phyloP scores from a whole-genome alignment of 2,888 invertebrate genomes.

The Eupithecia pulchellata region DNA sequence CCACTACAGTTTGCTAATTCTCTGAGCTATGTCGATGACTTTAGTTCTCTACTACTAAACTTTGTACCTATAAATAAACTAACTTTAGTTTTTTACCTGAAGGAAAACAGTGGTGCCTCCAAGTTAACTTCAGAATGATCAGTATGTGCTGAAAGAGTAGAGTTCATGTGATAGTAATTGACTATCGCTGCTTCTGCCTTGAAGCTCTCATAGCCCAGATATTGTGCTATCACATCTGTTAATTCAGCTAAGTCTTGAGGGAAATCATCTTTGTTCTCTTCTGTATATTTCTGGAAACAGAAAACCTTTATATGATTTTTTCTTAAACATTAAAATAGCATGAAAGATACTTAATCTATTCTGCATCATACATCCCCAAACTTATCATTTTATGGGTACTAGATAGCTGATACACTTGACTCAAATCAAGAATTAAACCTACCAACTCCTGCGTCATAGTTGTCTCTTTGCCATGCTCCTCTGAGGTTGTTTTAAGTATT shows the following conservation, averaged over 20 bases:
- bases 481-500: no score
- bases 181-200: constrained; percentile 97
- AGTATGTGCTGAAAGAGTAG: constrained; percentile 96
- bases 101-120: constrained; percentile 95
- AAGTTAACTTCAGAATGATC: constrained; percentile 96
- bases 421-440: no score
- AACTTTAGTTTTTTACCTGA: constrained; percentile 88
- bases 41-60: no score
- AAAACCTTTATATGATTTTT: neutral
- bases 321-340: neutral
- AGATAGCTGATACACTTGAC: no score
- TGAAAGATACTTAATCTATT: neutral
- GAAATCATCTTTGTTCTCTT: constrained; percentile 87
- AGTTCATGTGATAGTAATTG: constrained; percentile 97
- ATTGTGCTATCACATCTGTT: constrained; percentile 86
- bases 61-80: no score
- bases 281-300: constrained; percentile 87
- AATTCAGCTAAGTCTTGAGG: constrained; percentile 90
- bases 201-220: constrained; percentile 86
- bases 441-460: no score
- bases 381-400: neutral
- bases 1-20: no score
- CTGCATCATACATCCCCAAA: neutral
- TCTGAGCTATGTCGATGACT: no score
- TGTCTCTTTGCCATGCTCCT: no score